Percentiles rank a stretch among this genome's conserved stretches.
phyloP scores from a whole-genome alignment of 2,888 invertebrate genomes.

The Sepiola atlantica region DNA sequence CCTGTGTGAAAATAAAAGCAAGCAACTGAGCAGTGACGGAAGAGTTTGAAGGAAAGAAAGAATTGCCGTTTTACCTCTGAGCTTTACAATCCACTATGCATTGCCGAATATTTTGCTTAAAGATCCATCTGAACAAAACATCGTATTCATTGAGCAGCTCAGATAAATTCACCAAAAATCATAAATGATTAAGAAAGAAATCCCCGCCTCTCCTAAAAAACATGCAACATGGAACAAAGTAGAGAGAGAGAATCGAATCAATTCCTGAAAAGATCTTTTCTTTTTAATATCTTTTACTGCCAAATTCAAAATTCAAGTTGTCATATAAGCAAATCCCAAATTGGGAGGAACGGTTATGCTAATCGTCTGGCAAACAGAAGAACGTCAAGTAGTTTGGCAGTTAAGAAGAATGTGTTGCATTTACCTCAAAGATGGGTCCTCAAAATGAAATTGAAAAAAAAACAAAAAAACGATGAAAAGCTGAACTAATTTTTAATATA shows the following conservation, averaged over 20 bases:
- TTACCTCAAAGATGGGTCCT: background rate
- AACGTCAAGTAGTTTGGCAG: background rate
- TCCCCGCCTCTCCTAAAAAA: background rate
- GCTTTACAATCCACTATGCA: background rate
- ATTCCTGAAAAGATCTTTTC: background rate
- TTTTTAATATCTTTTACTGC: background rate
- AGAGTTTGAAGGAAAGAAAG: background rate
- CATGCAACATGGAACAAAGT: background rate
- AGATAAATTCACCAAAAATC: background rate
- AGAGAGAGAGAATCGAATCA: background rate
- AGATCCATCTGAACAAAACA: background rate
- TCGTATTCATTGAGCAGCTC: background rate
- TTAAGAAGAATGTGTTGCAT: background rate
- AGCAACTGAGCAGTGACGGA: background rate
- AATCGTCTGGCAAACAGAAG: background rate
- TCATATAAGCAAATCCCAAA: conserved; percentile 9
- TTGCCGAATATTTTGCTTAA: background rate
- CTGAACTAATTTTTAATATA: background rate
- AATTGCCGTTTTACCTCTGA: background rate
- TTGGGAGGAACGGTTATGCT: background rate
- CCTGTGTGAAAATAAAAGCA: background rate
- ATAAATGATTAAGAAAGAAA: background rate
- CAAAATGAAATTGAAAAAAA: background rate
- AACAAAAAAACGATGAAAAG: background rate
- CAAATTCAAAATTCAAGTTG: conserved; percentile 21